Percentiles rank a stretch among this genome's conserved stretches.
Conservation (phyloP, 2,888 invertebrate species). For the Melanostoma mellinum region DNA sequence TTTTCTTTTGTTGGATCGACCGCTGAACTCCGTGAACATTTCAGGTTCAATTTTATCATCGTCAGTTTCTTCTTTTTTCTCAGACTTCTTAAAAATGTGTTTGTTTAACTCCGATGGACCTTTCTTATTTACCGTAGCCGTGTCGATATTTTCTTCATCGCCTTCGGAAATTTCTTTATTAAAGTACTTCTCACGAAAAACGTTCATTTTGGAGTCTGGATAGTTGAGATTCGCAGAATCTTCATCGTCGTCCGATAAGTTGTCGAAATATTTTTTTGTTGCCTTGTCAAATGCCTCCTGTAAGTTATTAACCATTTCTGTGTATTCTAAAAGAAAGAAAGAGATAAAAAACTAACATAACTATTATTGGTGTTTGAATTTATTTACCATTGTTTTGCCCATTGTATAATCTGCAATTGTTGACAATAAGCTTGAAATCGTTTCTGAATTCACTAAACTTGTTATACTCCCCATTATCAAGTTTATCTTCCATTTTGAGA, state of each 20-base stretch:
- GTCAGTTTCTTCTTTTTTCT: constrained; percentile 76
- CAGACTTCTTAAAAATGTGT: constrained; percentile 75
- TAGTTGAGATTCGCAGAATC: constrained; percentile 89
- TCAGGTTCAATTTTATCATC: constrained; percentile 53
- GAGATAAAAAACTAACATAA: too few species aligned
- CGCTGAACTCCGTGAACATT: constrained; percentile 57
- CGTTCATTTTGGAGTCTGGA: constrained; percentile 82
- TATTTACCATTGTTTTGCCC: constrained; percentile 93
- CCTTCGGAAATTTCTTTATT: constrained; percentile 77
- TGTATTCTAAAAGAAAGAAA: constrained; percentile 86
- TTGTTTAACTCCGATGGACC: constrained; percentile 23
- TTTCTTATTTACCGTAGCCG: constrained; percentile 22
- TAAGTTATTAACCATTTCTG: constrained; percentile 93
- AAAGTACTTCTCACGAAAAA: constrained; percentile 82
- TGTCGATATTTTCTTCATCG: constrained; percentile 74
- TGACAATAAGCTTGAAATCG: constrained; percentile 95
- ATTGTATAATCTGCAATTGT: constrained; percentile 95
- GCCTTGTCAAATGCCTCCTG: constrained; percentile 91
- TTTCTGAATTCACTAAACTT: constrained; percentile 91
- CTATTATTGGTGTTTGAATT: too few species aligned
- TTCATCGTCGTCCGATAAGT: constrained; percentile 92
- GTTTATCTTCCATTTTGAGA: constrained; percentile 92
- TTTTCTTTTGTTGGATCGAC: constrained; percentile 78
- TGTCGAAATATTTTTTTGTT: constrained; percentile 91
- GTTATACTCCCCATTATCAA: constrained; percentile 91